Percentiles rank a stretch among this genome's conserved stretches.
Evolutionary conservation across 2,888 invertebrate genomes (phyloP).

Genomic region (Eupithecia pulchellata): DNA sequence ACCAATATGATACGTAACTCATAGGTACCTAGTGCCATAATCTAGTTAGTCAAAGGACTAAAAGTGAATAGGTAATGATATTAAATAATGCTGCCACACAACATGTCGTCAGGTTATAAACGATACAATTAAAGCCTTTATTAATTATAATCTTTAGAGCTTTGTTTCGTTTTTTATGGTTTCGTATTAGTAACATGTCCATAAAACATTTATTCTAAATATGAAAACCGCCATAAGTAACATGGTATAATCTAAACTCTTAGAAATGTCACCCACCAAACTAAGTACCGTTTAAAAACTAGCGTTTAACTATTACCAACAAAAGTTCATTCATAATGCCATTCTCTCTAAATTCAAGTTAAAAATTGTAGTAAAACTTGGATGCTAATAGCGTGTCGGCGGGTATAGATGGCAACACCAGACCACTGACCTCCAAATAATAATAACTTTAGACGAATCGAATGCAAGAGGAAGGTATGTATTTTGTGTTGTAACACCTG

Average conservation of each 20-base stretch:
- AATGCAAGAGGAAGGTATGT: not conserved
- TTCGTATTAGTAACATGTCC: not conserved
- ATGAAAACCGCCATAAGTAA: not conserved
- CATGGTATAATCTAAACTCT: not conserved
- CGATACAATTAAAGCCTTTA: too few relatives aligned
- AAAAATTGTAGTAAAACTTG: not conserved
- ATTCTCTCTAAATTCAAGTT: not conserved
- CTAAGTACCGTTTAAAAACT: not conserved
- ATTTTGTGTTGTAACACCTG: not conserved
- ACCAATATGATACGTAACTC: not conserved
- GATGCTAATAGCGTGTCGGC: not conserved
- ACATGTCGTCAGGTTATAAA: too few relatives aligned
- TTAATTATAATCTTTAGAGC: too few relatives aligned
- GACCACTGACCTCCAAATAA: slow-evolving; percentile 15
- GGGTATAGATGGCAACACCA: slow-evolving; percentile 7
- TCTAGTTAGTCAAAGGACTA: not conserved
- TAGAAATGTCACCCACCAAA: not conserved
- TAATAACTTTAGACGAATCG: slow-evolving; percentile 1
- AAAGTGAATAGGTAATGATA: not conserved
- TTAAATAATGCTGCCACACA: too few relatives aligned
- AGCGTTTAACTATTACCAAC: not conserved
- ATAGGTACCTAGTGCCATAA: not conserved
- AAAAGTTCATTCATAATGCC: not conserved
- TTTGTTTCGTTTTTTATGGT: not conserved
- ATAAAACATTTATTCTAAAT: not conserved